Evolutionary conservation across 1,140 invertebrate species (phyloP).

Genomic region (Mactra quadrangularis): DNA sequence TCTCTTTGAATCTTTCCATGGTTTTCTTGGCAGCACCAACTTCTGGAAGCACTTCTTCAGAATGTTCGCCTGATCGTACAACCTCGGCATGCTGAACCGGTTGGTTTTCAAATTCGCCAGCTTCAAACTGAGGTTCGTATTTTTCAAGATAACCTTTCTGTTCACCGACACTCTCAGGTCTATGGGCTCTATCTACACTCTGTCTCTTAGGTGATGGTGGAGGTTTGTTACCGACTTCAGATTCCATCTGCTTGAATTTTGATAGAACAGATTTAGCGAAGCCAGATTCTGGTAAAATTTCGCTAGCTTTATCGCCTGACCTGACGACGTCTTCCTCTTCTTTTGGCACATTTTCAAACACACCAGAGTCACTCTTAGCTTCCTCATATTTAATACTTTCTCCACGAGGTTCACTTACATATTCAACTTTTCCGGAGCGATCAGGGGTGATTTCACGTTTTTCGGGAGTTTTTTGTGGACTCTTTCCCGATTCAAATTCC

Average conservation of each 20-base stretch:
- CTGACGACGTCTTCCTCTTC: constrained; percentile 70
- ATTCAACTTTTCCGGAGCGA: constrained; percentile 67
- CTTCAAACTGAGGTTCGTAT: constrained; percentile 71
- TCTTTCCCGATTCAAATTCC: constrained; percentile 66
- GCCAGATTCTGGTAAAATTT: constrained; percentile 76
- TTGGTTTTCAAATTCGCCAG: constrained; percentile 75
- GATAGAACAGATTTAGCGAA: constrained; percentile 74
- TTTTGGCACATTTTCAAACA: constrained; percentile 75
- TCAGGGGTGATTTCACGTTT: constrained; percentile 76
- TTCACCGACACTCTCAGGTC: constrained; percentile 74
- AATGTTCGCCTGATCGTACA: constrained; percentile 62
- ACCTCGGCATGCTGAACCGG: constrained; percentile 63
- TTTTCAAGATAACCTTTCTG: constrained; percentile 66
- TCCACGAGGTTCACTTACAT: constrained; percentile 72
- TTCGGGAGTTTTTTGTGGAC: constrained; percentile 61
- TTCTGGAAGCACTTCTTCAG: constrained; percentile 70
- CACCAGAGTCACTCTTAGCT: constrained; percentile 66
- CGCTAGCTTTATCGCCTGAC: constrained; percentile 66
- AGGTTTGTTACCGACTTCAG: constrained; percentile 62
- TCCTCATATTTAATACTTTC: constrained; percentile 67
- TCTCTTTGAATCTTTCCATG: constrained; percentile 68
- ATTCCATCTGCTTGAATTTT: constrained; percentile 74
- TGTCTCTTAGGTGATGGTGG: constrained; percentile 67
- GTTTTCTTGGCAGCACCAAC: constrained; percentile 67
- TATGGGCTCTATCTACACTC: constrained; percentile 75